Evolutionary conservation across 2,888 invertebrate species (phyloP).

Genomic region (Micoletzkya japonica): DNA sequence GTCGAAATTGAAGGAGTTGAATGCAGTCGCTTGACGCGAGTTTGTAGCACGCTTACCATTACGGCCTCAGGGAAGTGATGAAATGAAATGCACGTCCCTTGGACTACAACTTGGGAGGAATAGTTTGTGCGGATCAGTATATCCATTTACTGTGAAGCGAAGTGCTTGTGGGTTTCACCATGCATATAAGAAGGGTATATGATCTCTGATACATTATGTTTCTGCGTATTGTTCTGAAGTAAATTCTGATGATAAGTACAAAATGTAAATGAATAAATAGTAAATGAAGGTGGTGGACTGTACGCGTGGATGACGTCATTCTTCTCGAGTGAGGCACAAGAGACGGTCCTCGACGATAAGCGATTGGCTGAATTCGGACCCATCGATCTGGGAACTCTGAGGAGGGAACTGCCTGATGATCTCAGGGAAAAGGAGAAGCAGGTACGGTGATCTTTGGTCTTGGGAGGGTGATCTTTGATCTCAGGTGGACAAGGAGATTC

Average conservation of each 20-base stretch:
- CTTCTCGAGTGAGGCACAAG: constrained; percentile 35
- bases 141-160: no score
- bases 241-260: background rate
- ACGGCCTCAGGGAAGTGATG: no score
- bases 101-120: no score
- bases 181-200: background rate
- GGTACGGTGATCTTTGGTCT: background rate
- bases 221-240: background rate
- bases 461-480: background rate
- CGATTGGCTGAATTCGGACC: constrained; percentile 22
- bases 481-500: constrained; percentile 58
- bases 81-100: no score
- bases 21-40: no score
- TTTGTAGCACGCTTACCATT: no score
- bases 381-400: constrained; percentile 25
- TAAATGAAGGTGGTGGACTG: constrained; percentile 39
- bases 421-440: constrained; percentile 26
- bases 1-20: no score
- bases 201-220: background rate
- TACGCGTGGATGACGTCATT: constrained; percentile 57
- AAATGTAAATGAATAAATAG: background rate
- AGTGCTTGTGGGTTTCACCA: background rate
- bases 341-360: constrained; percentile 22
- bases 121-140: no score
- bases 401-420: constrained; percentile 22